phyloP scores from a whole-genome alignment of 2,113 vertebrate genomes.

The Sander lucioperca region DNA sequence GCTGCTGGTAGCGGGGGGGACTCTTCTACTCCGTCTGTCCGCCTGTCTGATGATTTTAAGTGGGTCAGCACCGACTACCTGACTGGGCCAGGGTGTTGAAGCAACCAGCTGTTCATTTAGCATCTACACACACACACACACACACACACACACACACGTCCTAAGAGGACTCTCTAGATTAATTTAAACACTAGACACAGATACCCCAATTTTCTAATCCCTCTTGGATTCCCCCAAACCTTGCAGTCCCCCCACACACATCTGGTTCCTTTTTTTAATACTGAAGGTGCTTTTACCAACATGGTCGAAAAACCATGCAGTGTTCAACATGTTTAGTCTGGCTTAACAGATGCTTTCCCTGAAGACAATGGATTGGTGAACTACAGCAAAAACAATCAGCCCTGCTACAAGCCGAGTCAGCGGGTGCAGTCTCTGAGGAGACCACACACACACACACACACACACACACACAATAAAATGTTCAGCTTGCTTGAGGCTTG shows the following conservation, averaged over 20 bases:
- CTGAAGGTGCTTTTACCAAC: background rate
- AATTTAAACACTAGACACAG: conserved; percentile 17
- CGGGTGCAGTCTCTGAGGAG: background rate
- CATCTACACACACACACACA: background rate
- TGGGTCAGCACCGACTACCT: conserved; percentile 53
- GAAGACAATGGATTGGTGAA: conserved; percentile 14
- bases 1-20: background rate
- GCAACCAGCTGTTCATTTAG: conserved; percentile 51
- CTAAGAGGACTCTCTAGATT: conserved; percentile 16
- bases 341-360: conserved; percentile 22
- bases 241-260: background rate
- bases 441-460: background rate
- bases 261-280: conserved; percentile 14
- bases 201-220: conserved; percentile 29
- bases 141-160: background rate
- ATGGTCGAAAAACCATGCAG: background rate
- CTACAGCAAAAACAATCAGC: conserved; percentile 37
- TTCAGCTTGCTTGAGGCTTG: conserved; percentile 2
- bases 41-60: conserved; percentile 42
- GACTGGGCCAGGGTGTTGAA: conserved; percentile 25
- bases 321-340: background rate
- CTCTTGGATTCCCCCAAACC: conserved; percentile 22
- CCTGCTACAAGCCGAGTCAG: conserved; percentile 1
- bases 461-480: background rate
- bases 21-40: conserved; percentile 21